These are phyloP conservation scores for Diorhabda carinulata DNA, from an alignment of 1,140 invertebrate genomes.

Conservation along the genomic window DNA sequence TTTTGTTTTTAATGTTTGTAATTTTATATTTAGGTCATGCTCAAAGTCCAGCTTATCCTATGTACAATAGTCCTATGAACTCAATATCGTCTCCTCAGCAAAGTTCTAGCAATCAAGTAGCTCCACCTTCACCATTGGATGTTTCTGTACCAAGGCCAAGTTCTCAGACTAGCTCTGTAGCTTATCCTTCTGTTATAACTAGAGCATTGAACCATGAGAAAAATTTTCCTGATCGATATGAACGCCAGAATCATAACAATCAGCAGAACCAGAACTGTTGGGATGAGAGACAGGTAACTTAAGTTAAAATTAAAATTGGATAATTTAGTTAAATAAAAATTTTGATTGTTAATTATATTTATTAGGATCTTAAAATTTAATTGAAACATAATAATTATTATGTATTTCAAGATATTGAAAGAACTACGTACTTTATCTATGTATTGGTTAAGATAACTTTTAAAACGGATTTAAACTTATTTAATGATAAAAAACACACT, in stretches of 20 bases:
- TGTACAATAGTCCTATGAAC: constrained; percentile 74
- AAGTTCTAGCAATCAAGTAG: constrained; percentile 55
- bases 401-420: too few species aligned
- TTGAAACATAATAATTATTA: too few species aligned
- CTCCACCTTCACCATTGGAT: constrained; percentile 65
- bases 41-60: constrained; percentile 69
- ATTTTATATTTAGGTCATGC: constrained; percentile 55
- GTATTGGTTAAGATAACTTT: too few species aligned
- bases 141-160: constrained; percentile 61
- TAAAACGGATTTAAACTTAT: too few species aligned
- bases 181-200: constrained; percentile 69
- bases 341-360: too few species aligned
- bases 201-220: constrained; percentile 62
- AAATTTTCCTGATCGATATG: constrained; percentile 58
- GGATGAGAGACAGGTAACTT: constrained; percentile 46
- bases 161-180: constrained; percentile 59
- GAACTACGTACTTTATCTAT: too few species aligned
- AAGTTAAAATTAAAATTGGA: constrained; percentile 24
- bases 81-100: constrained; percentile 66
- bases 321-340: constrained; percentile 18
- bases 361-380: too few species aligned
- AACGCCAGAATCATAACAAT: constrained; percentile 48
- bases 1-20: too few species aligned
- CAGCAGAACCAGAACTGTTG: constrained; percentile 50
- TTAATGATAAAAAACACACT: too few species aligned